A percentile compares a stretch with the other conserved stretches of the same genome.
Conservation (phyloP, 2,113 vertebrate genomes). For the Morphnarchus princeps region DNA sequence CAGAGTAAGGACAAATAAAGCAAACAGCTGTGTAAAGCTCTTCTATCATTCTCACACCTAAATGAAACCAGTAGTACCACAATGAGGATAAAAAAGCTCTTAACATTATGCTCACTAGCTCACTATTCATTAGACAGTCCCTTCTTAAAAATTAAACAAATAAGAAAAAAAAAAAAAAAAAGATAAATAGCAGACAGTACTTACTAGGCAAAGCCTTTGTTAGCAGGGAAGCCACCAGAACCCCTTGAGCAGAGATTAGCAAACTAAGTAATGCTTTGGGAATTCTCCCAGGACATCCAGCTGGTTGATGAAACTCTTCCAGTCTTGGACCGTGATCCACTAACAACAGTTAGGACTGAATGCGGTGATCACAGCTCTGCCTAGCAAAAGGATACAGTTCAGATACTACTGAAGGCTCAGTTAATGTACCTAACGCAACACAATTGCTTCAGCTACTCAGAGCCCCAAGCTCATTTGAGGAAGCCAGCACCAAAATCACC, state of each 20-base stretch:
- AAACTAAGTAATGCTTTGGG: neutral
- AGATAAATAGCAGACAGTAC: neutral
- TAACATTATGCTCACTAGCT: neutral
- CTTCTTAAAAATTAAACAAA: neutral
- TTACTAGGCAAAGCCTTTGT: neutral
- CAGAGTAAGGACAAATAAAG: neutral
- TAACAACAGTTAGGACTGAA: neutral
- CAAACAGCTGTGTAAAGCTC: neutral
- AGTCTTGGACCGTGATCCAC: neutral
- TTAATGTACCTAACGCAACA: neutral
- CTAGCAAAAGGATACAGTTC: neutral
- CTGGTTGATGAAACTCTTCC: neutral
- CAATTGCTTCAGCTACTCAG: neutral
- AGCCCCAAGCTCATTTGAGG: neutral
- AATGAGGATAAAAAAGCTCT: neutral
- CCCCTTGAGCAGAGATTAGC: neutral
- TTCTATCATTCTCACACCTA: neutral
- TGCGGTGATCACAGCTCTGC: neutral
- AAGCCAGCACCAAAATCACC: neutral
- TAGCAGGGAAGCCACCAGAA: neutral
- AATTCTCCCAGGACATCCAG: neutral
- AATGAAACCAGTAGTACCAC: neutral
- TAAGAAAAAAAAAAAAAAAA: neutral
- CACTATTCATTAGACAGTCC: neutral
- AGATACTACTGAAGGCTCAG: neutral